Evolutionary conservation across 2,113 vertebrate species (phyloP), one percentile per base, ranked within the genome.

Genomic region (Pygoscelis adeliae): DNA sequence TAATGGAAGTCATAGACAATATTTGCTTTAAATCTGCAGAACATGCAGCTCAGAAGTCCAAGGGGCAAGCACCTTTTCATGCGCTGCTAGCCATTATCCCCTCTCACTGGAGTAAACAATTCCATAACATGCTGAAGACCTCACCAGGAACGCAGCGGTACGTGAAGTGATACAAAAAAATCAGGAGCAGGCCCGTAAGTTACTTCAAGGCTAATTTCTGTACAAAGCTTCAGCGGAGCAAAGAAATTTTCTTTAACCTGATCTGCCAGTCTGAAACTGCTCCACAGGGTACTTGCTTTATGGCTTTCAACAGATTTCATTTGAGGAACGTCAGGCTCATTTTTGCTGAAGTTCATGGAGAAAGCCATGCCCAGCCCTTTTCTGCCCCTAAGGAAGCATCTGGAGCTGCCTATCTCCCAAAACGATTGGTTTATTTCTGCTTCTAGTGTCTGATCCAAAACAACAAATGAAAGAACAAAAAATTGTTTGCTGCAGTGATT

Each of bases 131-230:
- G 34, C n/a, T 32, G 38, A 85, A 72, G 58, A 62, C 30, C 32
- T 93, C 70, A 49, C 19, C 14, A 50, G 69, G 69, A 94, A 6
- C 2, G 4, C 59, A 63, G 42, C 5, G 2, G 67, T 85, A 65
- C 10, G 1, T 73, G 44, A 71, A 72, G 10, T 30, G 22, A 74
- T 42, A 70, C 58, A 78, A 83, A 44, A 77, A 89, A 27, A 5
- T 4, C 27, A 49, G 65, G 65, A 55, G 15, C 18, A 72, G 70
- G 12, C 13, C 63, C 89, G 11, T 49, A 67, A 79, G 59, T 55
- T 94, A 82, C 74, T 92, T 93, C 76, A 91, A 82, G 40, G 81
- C 65, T 93, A 20, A 42, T 66, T 91, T 97, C 34, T 70, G 10
- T 72, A n/a, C 44, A 87, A 34, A 83, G 30, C 30, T 78, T 83